Percentiles rank a stretch among this genome's conserved stretches.
These are phyloP conservation scores for Sterrhoptilus dennistouni DNA, from an alignment of 2,113 vertebrate species.

Conservation along the genomic window DNA sequence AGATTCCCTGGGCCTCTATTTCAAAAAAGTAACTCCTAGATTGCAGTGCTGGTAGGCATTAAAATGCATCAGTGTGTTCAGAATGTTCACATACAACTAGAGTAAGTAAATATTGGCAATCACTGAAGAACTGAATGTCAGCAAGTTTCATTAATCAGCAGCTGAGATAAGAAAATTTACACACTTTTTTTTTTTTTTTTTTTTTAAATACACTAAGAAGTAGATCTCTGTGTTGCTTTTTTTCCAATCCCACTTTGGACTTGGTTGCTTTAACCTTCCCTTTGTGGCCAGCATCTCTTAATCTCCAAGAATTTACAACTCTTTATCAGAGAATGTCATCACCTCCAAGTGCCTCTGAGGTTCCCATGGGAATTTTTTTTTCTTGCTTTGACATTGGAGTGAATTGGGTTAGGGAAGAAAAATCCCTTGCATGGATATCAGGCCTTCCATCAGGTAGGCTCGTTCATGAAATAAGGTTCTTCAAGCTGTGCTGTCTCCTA, in stretches of 20 bases:
- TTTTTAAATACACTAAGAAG: background rate
- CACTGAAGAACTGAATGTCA: constrained; percentile 8
- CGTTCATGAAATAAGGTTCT: background rate
- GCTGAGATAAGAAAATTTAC: background rate
- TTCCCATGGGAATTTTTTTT: background rate
- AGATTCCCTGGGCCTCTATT: background rate
- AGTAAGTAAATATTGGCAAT: constrained; percentile 21
- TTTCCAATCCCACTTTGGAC: background rate
- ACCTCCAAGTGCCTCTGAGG: background rate
- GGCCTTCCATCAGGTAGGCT: background rate
- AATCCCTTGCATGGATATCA: background rate
- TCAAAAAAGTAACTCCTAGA: background rate
- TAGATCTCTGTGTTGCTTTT: background rate
- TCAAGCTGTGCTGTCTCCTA: background rate
- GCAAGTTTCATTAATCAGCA: background rate
- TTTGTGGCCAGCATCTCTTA: background rate
- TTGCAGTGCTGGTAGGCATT: background rate
- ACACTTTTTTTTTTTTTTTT: background rate
- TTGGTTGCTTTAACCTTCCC: background rate
- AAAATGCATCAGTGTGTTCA: background rate
- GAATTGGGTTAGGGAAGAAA: background rate
- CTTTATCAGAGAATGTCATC: background rate
- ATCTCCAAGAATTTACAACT: background rate
- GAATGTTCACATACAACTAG: background rate
- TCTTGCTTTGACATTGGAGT: background rate